These are phyloP conservation scores for Muntiacus muntjak DNA, from an alignment of 2,113 vertebrate genomes.

Conservation along the genomic window DNA sequence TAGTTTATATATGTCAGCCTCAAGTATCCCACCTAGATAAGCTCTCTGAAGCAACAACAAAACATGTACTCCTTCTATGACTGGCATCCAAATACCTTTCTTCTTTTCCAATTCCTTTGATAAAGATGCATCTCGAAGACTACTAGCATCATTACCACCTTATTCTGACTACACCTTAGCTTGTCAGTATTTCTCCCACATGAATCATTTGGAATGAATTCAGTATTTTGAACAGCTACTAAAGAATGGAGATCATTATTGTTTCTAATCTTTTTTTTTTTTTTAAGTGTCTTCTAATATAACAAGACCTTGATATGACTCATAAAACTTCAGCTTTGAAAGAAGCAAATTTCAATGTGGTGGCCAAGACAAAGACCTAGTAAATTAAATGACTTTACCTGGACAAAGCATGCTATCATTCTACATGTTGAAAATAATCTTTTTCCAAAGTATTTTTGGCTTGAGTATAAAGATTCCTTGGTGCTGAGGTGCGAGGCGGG, in stretches of 20 bases:
- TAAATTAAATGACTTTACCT: background rate
- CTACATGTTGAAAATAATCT: background rate
- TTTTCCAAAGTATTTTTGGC: background rate
- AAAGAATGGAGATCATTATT: background rate
- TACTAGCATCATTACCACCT: background rate
- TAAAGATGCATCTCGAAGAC: background rate
- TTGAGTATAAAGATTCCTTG: background rate
- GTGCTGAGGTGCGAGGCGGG: rapidly evolving
- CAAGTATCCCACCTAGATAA: background rate
- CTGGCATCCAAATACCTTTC: background rate
- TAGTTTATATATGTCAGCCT: background rate
- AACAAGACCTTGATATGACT: background rate
- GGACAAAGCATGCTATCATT: background rate
- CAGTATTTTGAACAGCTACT: background rate
- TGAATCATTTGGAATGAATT: background rate
- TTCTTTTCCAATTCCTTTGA: background rate
- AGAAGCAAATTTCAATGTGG: background rate
- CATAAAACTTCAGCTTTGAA: background rate
- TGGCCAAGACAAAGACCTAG: background rate
- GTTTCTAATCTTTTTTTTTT: background rate
- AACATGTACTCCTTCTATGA: background rate
- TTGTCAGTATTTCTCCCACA: background rate
- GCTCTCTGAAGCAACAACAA: background rate
- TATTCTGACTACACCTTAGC: background rate
- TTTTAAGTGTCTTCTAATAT: background rate